Conservation (phyloP, 2,113 vertebrate genomes). For the Corythornis madagascariensis region DNA sequence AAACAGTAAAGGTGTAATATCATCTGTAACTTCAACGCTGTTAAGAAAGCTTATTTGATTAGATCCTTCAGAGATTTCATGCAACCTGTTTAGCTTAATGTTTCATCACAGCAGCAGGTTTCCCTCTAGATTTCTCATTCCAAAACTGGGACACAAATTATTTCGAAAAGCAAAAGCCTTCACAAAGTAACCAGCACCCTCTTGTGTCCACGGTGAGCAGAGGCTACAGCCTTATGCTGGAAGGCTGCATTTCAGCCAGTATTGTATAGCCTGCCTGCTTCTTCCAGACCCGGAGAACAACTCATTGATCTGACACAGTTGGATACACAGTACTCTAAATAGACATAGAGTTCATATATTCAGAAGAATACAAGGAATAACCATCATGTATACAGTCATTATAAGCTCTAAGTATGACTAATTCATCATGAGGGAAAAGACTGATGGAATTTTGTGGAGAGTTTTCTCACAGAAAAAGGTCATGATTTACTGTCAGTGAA, state of each 20-base stretch:
- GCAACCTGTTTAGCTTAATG: not conserved
- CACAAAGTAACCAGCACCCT: not conserved
- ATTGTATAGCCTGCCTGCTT: accelerated
- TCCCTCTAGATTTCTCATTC: not conserved
- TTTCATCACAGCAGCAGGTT: not conserved
- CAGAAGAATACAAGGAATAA: not conserved
- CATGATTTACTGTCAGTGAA: too few relatives aligned
- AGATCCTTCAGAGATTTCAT: not conserved
- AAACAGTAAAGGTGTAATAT: not conserved
- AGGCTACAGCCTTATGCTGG: not conserved
- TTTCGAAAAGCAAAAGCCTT: not conserved
- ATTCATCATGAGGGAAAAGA: not conserved
- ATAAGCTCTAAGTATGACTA: not conserved
- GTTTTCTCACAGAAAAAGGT: too few relatives aligned
- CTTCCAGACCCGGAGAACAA: not conserved
- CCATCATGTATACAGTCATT: not conserved
- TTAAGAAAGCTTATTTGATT: not conserved
- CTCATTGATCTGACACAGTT: not conserved
- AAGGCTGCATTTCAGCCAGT: not conserved
- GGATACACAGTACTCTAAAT: not conserved
- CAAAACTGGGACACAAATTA: not conserved
- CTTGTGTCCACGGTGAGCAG: not conserved
- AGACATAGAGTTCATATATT: not conserved
- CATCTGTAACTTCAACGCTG: not conserved
- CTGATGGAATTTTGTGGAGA: not conserved